phyloP scores from a whole-genome alignment of 2,113 vertebrate genomes.

The Tichodroma muraria region DNA sequence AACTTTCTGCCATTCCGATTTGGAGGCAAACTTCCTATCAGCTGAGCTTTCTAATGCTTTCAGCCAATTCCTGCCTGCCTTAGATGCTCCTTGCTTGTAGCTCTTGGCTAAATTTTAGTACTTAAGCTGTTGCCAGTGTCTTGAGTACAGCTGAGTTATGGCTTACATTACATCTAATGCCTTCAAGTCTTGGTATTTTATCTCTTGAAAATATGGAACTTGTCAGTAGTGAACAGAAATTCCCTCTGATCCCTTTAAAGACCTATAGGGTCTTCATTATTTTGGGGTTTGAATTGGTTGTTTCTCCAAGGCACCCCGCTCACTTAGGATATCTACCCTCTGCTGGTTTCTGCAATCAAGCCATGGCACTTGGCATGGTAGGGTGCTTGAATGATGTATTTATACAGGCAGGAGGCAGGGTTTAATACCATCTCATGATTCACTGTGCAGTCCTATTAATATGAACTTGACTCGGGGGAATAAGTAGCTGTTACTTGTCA shows the following conservation, averaged over 20 bases:
- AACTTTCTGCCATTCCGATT: background rate
- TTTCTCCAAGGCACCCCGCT: conserved; percentile 12
- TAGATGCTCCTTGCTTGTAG: background rate
- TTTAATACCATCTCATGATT: conserved; percentile 36
- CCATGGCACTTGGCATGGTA: background rate
- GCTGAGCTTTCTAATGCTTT: background rate
- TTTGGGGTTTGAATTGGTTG: background rate
- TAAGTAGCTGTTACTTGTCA: conserved; percentile 41
- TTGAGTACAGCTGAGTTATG: background rate
- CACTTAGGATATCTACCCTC: background rate
- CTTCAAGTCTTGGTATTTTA: background rate
- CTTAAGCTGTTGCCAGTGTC: background rate
- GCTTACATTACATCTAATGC: background rate
- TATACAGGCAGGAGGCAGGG: conserved; percentile 30
- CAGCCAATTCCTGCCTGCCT: background rate
- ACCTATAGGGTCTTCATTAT: background rate
- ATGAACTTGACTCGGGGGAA: conserved; percentile 28
- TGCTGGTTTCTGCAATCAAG: conserved; percentile 13
- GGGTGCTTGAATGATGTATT: conserved; percentile 23
- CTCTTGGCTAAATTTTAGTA: background rate
- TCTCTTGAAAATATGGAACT: background rate
- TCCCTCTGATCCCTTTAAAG: background rate
- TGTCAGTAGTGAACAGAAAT: conserved; percentile 3
- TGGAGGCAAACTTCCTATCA: background rate
- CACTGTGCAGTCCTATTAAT: conserved; percentile 33